phyloP scores from a whole-genome alignment of 2,888 invertebrate species.

The Tuta absoluta region DNA sequence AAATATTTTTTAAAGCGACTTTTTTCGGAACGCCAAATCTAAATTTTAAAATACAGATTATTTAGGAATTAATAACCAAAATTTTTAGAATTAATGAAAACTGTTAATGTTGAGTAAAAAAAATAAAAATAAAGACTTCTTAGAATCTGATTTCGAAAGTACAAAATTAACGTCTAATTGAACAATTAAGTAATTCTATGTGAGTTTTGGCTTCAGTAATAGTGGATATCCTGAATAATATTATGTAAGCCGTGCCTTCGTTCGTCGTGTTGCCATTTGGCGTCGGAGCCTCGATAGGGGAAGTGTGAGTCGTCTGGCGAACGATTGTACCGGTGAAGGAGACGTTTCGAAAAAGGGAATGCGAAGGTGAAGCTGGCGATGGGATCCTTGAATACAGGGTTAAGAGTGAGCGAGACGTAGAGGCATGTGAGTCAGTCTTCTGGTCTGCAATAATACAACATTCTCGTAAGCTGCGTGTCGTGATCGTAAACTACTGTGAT shows the following conservation, averaged over 20 bases:
- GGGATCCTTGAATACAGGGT: constrained; percentile 68
- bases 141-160: constrained; percentile 81
- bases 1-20: constrained; percentile 80
- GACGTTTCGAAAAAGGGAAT: constrained; percentile 51
- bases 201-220: constrained; percentile 75
- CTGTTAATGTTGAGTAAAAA: constrained; percentile 73
- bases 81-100: constrained; percentile 57
- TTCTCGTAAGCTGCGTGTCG: background rate
- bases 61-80: constrained; percentile 75
- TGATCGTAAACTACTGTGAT: background rate
- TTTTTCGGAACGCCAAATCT: constrained; percentile 81
- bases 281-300: constrained; percentile 42
- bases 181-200: constrained; percentile 73
- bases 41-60: constrained; percentile 77
- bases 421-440: constrained; percentile 37
- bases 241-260: constrained; percentile 78
- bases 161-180: constrained; percentile 77
- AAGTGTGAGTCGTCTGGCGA: constrained; percentile 36
- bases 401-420: constrained; percentile 55
- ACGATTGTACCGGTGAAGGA: constrained; percentile 42
- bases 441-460: background rate
- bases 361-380: constrained; percentile 38
- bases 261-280: constrained; percentile 68
- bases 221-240: constrained; percentile 64
- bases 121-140: constrained; percentile 74